Conservation (phyloP, 2,113 vertebrate genomes). For the Lathamus discolor region DNA sequence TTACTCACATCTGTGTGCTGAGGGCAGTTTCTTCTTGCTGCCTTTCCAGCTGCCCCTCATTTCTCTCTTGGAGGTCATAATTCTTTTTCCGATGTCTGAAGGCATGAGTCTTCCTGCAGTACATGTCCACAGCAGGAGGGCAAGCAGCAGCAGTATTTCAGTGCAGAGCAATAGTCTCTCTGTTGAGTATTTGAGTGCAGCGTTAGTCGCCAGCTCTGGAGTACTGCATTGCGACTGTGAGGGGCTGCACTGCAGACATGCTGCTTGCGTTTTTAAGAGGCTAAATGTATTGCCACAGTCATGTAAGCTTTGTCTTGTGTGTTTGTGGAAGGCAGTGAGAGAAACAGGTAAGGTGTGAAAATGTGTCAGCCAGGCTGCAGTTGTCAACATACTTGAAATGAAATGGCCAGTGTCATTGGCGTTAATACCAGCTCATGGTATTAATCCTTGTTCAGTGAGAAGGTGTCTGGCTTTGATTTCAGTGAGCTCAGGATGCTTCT, state of each 20-base stretch:
- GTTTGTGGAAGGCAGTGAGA: background rate
- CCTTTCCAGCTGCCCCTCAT: background rate
- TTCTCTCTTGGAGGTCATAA: background rate
- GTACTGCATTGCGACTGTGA: accelerated
- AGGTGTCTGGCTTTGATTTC: background rate
- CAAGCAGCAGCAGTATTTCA: accelerated
- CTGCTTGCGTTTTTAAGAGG: background rate
- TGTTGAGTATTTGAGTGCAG: background rate
- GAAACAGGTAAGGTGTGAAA: background rate
- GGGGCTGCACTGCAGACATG: background rate
- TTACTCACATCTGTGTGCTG: background rate
- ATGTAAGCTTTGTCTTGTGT: background rate
- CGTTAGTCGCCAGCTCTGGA: background rate
- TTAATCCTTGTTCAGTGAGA: background rate
- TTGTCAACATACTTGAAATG: background rate
- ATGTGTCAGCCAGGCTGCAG: background rate
- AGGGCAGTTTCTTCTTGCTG: background rate
- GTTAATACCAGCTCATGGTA: background rate
- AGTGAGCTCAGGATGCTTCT: background rate
- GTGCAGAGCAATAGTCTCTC: background rate
- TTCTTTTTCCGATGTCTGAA: background rate
- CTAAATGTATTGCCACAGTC: background rate
- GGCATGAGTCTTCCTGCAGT: background rate
- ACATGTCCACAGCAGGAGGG: background rate
- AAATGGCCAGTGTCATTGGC: background rate